Evolutionary conservation across 2,797 vertebrate genomes (phyloP), one percentile per base, ranked within the genome.

Genomic region (Meda fulgida): DNA sequence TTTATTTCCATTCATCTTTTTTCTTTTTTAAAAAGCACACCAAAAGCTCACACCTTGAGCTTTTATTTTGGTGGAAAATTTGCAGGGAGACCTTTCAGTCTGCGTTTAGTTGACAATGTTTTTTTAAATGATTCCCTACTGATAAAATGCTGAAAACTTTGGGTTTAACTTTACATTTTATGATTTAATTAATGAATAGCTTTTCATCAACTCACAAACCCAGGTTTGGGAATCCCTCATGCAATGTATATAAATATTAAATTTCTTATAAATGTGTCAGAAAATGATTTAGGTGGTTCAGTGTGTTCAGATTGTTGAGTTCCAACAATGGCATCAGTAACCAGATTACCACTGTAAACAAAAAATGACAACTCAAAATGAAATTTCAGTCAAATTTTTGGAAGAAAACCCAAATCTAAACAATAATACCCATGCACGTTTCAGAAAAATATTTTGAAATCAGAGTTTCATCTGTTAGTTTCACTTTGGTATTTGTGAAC

Each of bases 381-480:
- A 46, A 43, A 38, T 38, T 13, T 85, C 60, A 4, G 38, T 65
- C 48, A 51, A 83, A 70, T 60, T 53, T 43, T 83, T 65, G 31
- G 34, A 65, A 48, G 69, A 83, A 80, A 83, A 60, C 23, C 11
- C 31, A 23, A 38, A 80, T 77, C 79, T 76, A 80, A 80, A 76
- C 63, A 70, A 67, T 34, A 53, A 46, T 48, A 51, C 23, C 31
- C 43, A 46, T 4, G 5, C 55, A 75, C 9, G 7, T 51, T 72
- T 63, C 16, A 46, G 31, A 53, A 34, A 73, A 31, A 66, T 48
- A 18, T 48, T 48, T 48, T 18, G 16, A 69, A 46, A 1, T 65
- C 29, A 48, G 38, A 36, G 53, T 2, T 31, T 55, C 43, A 31
- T 80, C 75, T 55, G 13, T 76, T 48, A 81, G 3, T 63, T 81